Base-by-base conservation (phyloP, 2,888 invertebrate species). In the Parnassius orleans region DNA sequence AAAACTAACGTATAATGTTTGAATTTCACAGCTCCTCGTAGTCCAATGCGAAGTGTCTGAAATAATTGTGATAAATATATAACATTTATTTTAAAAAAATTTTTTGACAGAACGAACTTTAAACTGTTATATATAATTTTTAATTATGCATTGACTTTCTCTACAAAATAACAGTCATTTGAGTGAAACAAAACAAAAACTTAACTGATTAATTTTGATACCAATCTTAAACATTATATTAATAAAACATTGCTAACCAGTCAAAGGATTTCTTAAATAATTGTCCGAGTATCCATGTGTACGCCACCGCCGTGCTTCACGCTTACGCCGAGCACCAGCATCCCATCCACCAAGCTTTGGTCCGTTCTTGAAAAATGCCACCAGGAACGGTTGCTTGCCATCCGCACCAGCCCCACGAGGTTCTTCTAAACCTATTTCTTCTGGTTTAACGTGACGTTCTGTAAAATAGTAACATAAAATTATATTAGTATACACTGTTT, bases 1-100 rank as follows among this genome's bases (percentile, higher is more conserved):
- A 81, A 99, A 99, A 81, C 96, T 98, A 65, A 99, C 98, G 80
- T 97, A 98, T 7, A 99, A 91, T 10, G 96, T 97, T 84, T 97
- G 96, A 76, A 97, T 96, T 84, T 96, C 96, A 83, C 98, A 98
- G 73, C 95, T 96, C 77, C 95, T 93, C 43, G 94, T 86, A 24
- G 89, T 88, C 92, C 90, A 89, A 69, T 92, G 92, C 51, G 92
- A 78, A 66, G 88, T 84, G 70, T 92, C 92, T 93, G 78, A 55
- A 77, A 84, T 72, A 56, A 33, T 33, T 7, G 33, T 33, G 33
- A 33, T 33, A 33, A 33, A 33, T 7, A 7, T 33, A 33, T 33
- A 33, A 1, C 7, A 33, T 33, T 33, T 33, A 33, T 33, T 33
- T 33, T 5, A 5, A 33, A 33, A 33, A 33, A 33, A 33, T 5